Base-by-base conservation (phyloP, 2,888 invertebrate genomes). In the Isotomurus palustris region DNA sequence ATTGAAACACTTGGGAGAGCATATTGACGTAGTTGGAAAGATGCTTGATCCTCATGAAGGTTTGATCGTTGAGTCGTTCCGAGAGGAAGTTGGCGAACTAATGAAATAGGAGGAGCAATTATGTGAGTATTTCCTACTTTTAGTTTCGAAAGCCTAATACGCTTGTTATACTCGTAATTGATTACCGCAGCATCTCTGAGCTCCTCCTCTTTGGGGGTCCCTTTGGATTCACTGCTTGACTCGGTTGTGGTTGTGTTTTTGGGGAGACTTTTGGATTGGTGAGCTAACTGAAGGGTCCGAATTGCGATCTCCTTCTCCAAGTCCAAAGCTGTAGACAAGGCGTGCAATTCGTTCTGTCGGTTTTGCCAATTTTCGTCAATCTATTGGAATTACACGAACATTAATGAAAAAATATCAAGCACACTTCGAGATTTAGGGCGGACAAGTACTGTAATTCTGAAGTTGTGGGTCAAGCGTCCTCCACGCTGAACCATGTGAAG, bases 81-180 rank as follows among this genome's bases (percentile, higher is more conserved):
- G 63, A 51, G 54, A 69, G 55, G 24, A 65, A 69, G 21, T 67
- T 60, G 8, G 65, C 57, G 59, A 69, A 68, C 69, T 69, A n/a
- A n/a, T n/a, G 32, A 12, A 62, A 55, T 10, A 2, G 25, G 40
- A 19, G 29, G 43, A 55, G n/a, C 12, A 27, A 25, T 49, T 12
- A 40, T 53, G 25, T 12, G n/a, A 32, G 21, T 32, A 40, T 38
- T 48, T 53, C 14, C 10, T 32, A 38, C 3, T n/a, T n/a, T n/a
- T n/a, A n/a, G n/a, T n/a, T n/a, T n/a, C n/a, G n/a, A n/a, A n/a
- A n/a, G n/a, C n/a, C n/a, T n/a, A n/a, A n/a, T n/a, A n/a, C n/a
- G n/a, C n/a, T n/a, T n/a, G n/a, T n/a, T n/a, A n/a, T n/a, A n/a
- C n/a, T n/a, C n/a, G 32, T 29, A 36, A 49, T 32, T 44, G 19